Conservation (phyloP, 1,140 invertebrate species). For the Rhyacophila brunnea region DNA sequence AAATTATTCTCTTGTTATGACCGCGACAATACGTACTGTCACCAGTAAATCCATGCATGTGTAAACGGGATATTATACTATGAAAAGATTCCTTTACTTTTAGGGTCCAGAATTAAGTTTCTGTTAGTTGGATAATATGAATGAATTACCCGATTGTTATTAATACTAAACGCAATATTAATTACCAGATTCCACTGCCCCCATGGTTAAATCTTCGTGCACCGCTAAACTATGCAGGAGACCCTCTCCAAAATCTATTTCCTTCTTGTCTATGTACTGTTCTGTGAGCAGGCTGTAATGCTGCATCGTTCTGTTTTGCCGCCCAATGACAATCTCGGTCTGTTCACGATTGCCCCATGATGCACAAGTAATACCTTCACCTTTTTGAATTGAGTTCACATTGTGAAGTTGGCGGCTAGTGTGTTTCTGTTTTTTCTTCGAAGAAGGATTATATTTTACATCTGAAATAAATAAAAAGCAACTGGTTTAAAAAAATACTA, state of each 20-base stretch:
- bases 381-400: slow-evolving; percentile 51
- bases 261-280: slow-evolving; percentile 3
- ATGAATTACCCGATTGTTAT: too few species aligned
- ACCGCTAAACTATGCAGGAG: slow-evolving; percentile 13
- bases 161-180: too few species aligned
- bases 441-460: slow-evolving; percentile 47
- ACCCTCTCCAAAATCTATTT: slow-evolving; percentile 21
- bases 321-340: slow-evolving; percentile 65
- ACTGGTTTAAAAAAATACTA: too few species aligned
- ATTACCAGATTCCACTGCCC: slow-evolving; percentile 2
- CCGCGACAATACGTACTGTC: too few species aligned
- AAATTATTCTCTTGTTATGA: too few species aligned
- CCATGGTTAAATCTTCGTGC: slow-evolving; percentile 14
- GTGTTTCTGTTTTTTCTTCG: slow-evolving; percentile 47
- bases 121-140: too few species aligned
- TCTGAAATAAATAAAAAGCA: slow-evolving; percentile 42
- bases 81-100: too few species aligned
- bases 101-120: too few species aligned
- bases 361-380: slow-evolving; percentile 62
- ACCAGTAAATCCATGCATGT: too few species aligned
- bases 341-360: slow-evolving; percentile 67
- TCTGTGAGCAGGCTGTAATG: slow-evolving; percentile 13
- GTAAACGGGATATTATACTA: too few species aligned
- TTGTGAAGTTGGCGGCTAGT: slow-evolving; percentile 52
- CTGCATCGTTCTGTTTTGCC: slow-evolving; percentile 39